Conservation (phyloP, 2,888 invertebrate genomes). For the Callinectes sapidus region DNA sequence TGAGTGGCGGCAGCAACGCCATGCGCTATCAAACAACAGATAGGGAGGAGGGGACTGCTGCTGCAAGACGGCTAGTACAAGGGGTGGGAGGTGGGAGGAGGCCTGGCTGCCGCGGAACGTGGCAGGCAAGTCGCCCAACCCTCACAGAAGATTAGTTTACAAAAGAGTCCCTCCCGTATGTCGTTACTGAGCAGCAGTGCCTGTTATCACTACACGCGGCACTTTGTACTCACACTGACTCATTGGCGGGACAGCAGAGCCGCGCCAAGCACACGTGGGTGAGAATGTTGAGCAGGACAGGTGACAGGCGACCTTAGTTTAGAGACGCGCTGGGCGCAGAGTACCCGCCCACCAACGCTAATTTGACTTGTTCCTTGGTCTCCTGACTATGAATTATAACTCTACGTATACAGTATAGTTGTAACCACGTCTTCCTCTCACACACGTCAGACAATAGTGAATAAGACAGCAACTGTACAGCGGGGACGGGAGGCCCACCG, state of each 20-base stretch:
- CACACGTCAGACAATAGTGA: slow-evolving; percentile 16
- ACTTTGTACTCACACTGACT: slow-evolving; percentile 19
- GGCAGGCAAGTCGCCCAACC: background rate
- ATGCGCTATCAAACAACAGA: background rate
- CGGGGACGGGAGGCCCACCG: background rate
- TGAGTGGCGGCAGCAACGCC: background rate
- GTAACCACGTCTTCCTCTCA: background rate
- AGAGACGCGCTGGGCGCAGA: background rate
- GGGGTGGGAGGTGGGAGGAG: background rate
- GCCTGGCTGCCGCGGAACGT: background rate
- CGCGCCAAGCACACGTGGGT: background rate
- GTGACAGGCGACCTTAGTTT: background rate
- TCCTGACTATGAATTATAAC: background rate
- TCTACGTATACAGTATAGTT: background rate
- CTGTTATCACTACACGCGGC: background rate
- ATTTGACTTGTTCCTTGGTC: background rate
- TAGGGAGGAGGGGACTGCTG: background rate
- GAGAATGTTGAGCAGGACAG: slow-evolving; percentile 19
- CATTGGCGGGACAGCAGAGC: background rate
- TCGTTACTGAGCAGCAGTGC: background rate
- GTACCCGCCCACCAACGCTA: background rate
- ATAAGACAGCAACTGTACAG: background rate
- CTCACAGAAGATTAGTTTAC: background rate
- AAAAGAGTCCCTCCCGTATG: background rate
- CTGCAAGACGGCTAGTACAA: background rate